Conservation (phyloP, 2,888 invertebrate genomes). For the Mellilla xanthometata region DNA sequence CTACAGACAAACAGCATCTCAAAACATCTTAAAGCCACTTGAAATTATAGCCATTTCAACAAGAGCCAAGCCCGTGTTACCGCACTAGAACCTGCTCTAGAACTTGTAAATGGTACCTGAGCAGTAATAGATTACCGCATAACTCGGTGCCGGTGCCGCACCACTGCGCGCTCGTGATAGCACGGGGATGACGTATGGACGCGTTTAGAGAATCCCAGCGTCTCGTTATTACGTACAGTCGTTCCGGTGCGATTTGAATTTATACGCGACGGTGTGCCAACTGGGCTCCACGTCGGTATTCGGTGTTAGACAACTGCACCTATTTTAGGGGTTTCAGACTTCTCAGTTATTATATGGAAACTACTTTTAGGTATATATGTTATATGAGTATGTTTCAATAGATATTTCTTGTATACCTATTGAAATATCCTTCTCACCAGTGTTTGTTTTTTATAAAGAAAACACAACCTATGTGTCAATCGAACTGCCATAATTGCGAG, state of each 20-base stretch:
- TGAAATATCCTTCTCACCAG: too few relatives aligned
- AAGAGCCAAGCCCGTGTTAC: neutral
- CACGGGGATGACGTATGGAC: conserved; percentile 46
- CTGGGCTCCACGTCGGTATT: conserved; percentile 10
- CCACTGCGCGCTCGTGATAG: conserved; percentile 46
- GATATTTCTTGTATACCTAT: too few relatives aligned
- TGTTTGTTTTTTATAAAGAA: too few relatives aligned
- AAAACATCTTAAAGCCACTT: neutral
- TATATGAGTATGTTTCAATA: too few relatives aligned
- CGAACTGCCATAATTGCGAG: too few relatives aligned
- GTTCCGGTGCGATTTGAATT: conserved; percentile 42
- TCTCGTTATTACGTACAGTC: conserved; percentile 44
- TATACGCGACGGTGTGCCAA: conserved; percentile 35
- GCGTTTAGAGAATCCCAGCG: conserved; percentile 35
- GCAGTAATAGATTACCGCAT: conserved; percentile 25
- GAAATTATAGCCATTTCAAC: neutral
- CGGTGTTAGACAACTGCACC: too few relatives aligned
- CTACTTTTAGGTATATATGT: too few relatives aligned
- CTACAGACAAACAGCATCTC: too few relatives aligned
- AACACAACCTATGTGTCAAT: too few relatives aligned
- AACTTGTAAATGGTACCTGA: conserved; percentile 15
- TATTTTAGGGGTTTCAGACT: too few relatives aligned
- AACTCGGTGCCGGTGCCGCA: conserved; percentile 30
- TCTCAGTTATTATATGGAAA: too few relatives aligned
- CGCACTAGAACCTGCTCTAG: too few relatives aligned